Evolutionary conservation across 2,888 invertebrate genomes (phyloP), one percentile per base, ranked within the genome.

Genomic region (Megamerina dolium): DNA sequence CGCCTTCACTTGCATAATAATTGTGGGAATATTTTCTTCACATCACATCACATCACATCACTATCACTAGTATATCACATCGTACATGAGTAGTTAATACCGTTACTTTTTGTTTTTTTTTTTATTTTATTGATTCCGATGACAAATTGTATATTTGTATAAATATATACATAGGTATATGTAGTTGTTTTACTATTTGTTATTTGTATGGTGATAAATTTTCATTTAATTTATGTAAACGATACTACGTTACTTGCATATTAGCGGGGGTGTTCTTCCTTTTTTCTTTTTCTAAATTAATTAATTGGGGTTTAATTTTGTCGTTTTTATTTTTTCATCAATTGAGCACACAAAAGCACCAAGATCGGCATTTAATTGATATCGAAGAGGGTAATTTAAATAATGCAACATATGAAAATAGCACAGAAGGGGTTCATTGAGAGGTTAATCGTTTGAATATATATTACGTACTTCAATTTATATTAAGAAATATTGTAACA

Each of bases 201-300:
- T 27, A 13, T 40, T 21, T 30, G 14, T 18, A 21, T 31, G 31
- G 34, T 20, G 36, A 44, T 44, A 44, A 44, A 44, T 44, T 44
- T 40, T 38, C 44, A 44, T 44, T 44, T 44, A 44, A 33, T 40
- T 32, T 39, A 36, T 39, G 39, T 44, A 44, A 44, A 44, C 39
- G 38, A 38, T 38, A 13, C 4, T 13, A 27, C 10, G 10, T 27
- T n/a, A n/a, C n/a, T n/a, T n/a, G n/a, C n/a, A n/a, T n/a, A n/a
- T 10, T 10, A n/a, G 27, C 27, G 32, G 19, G 33, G 19, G 37
- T 29, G 33, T 8, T 41, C 19, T n/a, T 41, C 13, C 8, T 16
- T 18, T 5, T 35, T n/a, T n/a, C n/a, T n/a, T 12, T 19, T 23
- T 4, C 16, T 42, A 27, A 43, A 43, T 37, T 43, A 23, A 13